These are phyloP conservation scores for Serinus canaria DNA, from an alignment of 2,113 vertebrate genomes.

Conservation along the genomic window DNA sequence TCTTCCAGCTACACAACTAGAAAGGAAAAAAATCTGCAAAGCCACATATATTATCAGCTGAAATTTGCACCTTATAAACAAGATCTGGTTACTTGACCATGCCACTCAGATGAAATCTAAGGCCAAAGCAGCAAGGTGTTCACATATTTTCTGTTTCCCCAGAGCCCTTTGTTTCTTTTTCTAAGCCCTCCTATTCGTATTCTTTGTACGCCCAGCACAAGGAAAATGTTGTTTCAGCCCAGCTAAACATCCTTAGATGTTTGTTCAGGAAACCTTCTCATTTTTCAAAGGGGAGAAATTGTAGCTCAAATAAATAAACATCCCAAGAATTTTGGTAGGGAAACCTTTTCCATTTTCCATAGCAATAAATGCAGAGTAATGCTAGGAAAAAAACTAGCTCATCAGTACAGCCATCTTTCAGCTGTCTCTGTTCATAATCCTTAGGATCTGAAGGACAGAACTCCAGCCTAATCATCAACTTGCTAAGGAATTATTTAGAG, in stretches of 20 bases:
- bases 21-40: conserved; percentile 51
- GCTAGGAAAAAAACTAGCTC: neutral
- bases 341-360: neutral
- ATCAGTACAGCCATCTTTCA: neutral
- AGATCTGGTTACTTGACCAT: conserved; percentile 46
- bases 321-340: neutral
- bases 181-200: neutral
- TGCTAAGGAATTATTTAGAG: neutral
- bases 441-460: neutral
- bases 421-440: neutral
- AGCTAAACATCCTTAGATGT: neutral
- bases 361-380: neutral
- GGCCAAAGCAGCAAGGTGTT: conserved; percentile 5
- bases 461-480: neutral
- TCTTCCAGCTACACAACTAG: conserved; percentile 20
- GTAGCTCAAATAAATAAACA: conserved; percentile 15
- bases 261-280: neutral
- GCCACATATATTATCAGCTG: conserved; percentile 32
- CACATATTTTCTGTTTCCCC: neutral
- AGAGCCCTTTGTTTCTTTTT: conserved; percentile 39
- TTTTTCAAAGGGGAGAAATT: conserved; percentile 23
- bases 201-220: neutral
- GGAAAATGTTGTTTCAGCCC: conserved; percentile 19
- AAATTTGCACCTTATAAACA: conserved; percentile 55
- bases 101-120: conserved; percentile 23